Evolutionary conservation across 2,113 vertebrate genomes (phyloP).

Genomic region (Ammodytes dubius): DNA sequence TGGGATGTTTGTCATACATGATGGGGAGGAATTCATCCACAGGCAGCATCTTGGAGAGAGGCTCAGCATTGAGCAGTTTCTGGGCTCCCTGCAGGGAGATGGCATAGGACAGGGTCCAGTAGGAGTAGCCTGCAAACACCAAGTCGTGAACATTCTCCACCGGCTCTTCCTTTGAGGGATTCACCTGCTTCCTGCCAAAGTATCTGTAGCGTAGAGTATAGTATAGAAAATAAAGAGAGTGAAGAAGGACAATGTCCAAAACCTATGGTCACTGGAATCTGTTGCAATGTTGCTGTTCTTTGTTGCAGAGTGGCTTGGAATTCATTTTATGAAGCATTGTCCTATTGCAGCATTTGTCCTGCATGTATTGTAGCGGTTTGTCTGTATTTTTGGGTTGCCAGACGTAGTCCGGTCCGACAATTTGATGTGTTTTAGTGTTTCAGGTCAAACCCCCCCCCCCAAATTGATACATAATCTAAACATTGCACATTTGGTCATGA

Average conservation of each 20-base stretch:
- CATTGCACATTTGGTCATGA: too few species aligned
- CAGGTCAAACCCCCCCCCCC: too few species aligned
- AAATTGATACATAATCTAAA: too few species aligned
- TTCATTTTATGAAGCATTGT: background rate
- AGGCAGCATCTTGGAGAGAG: constrained; percentile 94
- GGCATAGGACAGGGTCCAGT: constrained; percentile 94
- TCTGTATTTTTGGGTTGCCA: too few species aligned
- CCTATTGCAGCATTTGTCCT: constrained; percentile 30
- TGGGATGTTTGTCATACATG: constrained; percentile 97
- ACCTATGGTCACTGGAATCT: background rate
- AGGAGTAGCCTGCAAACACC: constrained; percentile 91
- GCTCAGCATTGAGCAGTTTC: constrained; percentile 91
- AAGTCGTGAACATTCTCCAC: constrained; percentile 89
- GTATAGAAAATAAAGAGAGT: background rate
- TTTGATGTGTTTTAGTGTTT: too few species aligned
- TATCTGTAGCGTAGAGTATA: constrained; percentile 83
- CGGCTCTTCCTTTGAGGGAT: constrained; percentile 82
- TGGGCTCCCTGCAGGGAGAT: constrained; percentile 91
- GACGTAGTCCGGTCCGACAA: too few species aligned
- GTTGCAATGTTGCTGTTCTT: background rate
- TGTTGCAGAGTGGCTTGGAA: background rate
- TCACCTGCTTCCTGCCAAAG: constrained; percentile 96
- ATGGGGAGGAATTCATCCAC: constrained; percentile 98
- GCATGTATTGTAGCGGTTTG: constrained; percentile 4
- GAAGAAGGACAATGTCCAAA: background rate